Base-by-base conservation (phyloP, 2,113 vertebrate genomes). In the Aegypius monachus region DNA sequence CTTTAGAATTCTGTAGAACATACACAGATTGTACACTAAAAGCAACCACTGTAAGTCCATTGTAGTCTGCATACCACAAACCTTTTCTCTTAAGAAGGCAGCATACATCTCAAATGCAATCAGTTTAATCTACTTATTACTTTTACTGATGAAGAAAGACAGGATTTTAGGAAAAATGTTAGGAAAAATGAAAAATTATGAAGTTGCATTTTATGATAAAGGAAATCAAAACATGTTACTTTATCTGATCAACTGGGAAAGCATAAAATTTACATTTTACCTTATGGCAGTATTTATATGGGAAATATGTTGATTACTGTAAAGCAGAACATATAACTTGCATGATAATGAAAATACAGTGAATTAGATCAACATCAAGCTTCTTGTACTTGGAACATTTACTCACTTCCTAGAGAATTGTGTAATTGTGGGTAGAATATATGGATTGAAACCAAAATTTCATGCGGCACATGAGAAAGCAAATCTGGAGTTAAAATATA, bases 391-490 rank as follows among this genome's bases (percentile, higher is more conserved):
- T 38, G 21, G 7, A 84, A 45, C 65, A 89, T 68, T 77, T 50
- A n/a, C 6, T 20, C 12, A n/a, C 1, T 21, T 81, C 5, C 8
- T 27, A 71, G 26, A 48, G 4, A 38, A 53, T 1, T 71, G 6
- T 42, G 16, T 31, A 27, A 61, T 47, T 89, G 63, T 26, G 7
- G 1, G 9, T 32, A 40, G 26, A 89, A 65, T 23, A 61, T 7
- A 66, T 23, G 2, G 20, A 45, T 50, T 62, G 43, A 61, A 13
- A 1, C 5, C 3, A 43, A 56, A 58, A 71, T 32, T 72, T 80
- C 7, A 16, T 29, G 2, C 3, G 68, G 29, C 47, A 59, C 1
- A 20, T 0, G 15, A 10, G 8, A 23, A 70, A 67, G 3, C 2
- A 86, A 67, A 52, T 56, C n/a, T 72, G 19, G 20, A 38, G 32